phyloP scores from a whole-genome alignment of 2,888 invertebrate species.

The Aphrophora alni region DNA sequence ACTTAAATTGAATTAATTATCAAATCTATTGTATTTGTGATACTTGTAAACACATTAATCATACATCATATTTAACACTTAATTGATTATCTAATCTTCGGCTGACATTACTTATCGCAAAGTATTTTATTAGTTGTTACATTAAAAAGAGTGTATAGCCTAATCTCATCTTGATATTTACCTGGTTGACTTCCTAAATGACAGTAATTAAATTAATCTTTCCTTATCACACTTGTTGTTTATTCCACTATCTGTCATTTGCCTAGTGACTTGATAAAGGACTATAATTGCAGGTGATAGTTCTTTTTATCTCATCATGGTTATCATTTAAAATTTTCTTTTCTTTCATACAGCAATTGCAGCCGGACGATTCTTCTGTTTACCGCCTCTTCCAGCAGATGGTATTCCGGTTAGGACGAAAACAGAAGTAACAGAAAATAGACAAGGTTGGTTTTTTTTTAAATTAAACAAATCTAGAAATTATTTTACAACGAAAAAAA shows the following conservation, averaged over 20 bases:
- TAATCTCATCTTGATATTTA: constrained; percentile 9
- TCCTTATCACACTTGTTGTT: constrained; percentile 21
- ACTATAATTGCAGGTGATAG: neutral
- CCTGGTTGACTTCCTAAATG: constrained; percentile 1
- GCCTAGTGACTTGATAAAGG: constrained; percentile 12
- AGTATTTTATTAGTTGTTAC: neutral
- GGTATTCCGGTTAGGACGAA: neutral
- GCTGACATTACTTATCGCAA: neutral
- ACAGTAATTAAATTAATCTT: constrained; percentile 20
- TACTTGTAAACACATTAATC: constrained; percentile 2
- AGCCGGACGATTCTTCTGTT: constrained; percentile 41
- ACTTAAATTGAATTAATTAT: constrained; percentile 2
- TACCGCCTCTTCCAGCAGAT: constrained; percentile 23
- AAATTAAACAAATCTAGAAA: neutral
- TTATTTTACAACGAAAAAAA: neutral
- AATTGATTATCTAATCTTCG: neutral
- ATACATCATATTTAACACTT: constrained; percentile 9
- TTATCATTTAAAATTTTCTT: constrained; percentile 7
- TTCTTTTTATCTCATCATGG: neutral
- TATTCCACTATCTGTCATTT: constrained; percentile 21
- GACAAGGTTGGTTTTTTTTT: constrained; percentile 36
- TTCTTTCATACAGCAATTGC: constrained; percentile 37
- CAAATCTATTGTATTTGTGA: neutral
- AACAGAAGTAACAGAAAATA: constrained; percentile 31
- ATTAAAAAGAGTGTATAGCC: neutral